Conservation (phyloP, 2,113 vertebrate genomes). For the Rynchops niger region DNA sequence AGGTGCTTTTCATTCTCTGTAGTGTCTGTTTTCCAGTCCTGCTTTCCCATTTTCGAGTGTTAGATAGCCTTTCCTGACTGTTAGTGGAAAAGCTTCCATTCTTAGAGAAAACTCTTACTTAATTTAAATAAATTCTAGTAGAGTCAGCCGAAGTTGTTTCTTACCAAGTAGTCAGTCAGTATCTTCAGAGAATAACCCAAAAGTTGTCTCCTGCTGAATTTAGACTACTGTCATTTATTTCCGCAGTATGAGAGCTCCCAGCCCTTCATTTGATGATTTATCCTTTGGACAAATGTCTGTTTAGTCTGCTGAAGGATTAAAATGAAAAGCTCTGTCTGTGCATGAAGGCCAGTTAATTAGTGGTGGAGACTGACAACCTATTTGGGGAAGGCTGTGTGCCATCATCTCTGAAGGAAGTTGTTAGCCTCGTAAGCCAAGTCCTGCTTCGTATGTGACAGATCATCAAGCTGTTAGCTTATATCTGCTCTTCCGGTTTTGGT, state of each 20-base stretch:
- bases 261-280: not conserved
- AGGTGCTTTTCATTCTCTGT: not conserved
- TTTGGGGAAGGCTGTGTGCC: not conserved
- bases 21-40: not conserved
- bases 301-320: conserved; percentile 4
- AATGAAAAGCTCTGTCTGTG: not conserved
- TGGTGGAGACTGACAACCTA: not conserved
- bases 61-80: not conserved
- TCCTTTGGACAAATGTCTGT: not conserved
- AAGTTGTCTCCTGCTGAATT: not conserved
- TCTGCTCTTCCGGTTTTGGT: not conserved
- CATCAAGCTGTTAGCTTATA: not conserved
- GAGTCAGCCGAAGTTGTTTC: not conserved
- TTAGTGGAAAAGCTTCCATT: not conserved
- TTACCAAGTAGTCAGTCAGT: not conserved
- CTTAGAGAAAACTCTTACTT: not conserved
- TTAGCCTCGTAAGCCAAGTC: not conserved
- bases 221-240: not conserved
- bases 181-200: not conserved
- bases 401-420: not conserved
- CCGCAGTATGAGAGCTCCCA: not conserved
- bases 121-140: not conserved
- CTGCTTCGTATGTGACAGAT: not conserved
- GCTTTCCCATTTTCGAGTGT: not conserved
- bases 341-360: not conserved